A percentile compares a stretch with the other conserved stretches of the same genome.
phyloP scores from a whole-genome alignment of 2,113 vertebrate species.

The Nothocercus julius region DNA sequence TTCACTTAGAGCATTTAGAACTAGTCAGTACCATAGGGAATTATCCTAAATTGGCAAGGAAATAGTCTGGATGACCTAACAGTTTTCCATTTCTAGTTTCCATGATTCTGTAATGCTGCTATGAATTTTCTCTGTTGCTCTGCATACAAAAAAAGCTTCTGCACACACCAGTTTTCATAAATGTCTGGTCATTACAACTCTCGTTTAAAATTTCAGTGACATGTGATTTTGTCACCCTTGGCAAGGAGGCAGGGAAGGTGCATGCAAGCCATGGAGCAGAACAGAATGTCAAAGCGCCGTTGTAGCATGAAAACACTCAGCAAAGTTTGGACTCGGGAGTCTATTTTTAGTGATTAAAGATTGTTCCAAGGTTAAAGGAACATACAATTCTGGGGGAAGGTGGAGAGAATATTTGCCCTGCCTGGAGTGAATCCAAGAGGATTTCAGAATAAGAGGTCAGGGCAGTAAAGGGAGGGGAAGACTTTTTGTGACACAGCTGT shows the following conservation, averaged over 20 bases:
- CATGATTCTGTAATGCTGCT: neutral
- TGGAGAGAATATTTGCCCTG: slow-evolving; percentile 61
- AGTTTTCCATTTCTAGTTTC: neutral
- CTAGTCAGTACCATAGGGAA: neutral
- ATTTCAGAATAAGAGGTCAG: slow-evolving; percentile 53
- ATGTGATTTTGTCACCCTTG: neutral
- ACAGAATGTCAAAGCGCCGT: neutral
- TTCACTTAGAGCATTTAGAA: neutral
- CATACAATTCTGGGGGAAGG: slow-evolving; percentile 23
- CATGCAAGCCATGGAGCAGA: neutral
- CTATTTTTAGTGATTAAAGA: slow-evolving; percentile 49
- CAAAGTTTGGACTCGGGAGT: neutral
- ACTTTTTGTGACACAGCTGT: slow-evolving; percentile 60
- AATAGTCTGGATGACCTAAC: neutral
- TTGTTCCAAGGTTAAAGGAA: slow-evolving; percentile 38
- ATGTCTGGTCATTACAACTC: neutral
- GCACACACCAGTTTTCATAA: accelerated
- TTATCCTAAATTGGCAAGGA: neutral
- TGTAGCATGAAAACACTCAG: neutral
- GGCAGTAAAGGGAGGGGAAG: slow-evolving; percentile 12
- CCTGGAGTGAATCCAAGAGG: slow-evolving; percentile 22
- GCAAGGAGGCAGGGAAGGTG: neutral
- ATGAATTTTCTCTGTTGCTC: neutral
- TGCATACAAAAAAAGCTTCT: neutral
- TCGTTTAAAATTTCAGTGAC: neutral